Base-by-base conservation (phyloP, 92 coral and sea anemone genomes). In the Paramuricea clavata region DNA sequence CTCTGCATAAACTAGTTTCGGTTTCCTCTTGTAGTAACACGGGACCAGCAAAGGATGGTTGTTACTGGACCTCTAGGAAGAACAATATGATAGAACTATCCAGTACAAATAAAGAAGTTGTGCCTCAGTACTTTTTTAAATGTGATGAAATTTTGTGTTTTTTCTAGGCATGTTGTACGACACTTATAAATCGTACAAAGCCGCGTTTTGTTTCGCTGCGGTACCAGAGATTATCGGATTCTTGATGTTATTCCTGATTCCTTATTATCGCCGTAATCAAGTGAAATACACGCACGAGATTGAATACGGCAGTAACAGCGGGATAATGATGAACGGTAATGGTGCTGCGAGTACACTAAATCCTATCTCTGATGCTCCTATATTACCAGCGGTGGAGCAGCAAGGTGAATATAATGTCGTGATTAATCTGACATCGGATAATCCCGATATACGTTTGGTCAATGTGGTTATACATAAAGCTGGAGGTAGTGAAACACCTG, bases 171-270 rank as follows among this genome's bases (percentile, higher is more conserved):
- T 79, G 84, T 27, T 79, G 56, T 79, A 57, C 67, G 84, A 79
- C 73, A 79, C 72, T 2, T 79, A 57, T 30, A 67, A 61, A 26
- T 79, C 84, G 15, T 79, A 79, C 57, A 59, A 30, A 30, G 84
- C 84, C 13, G 84, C 84, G 23, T 59, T 79, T 79, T 79, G 84
- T 60, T 79, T 79, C 36, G 84, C 84, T 36, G 84, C 84, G 2
- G 73, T 79, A 0, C 84, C 84, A 34, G 72, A 79, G 28, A 25
- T 79, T 13, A 57, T 79, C 23, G 84, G 84, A 33, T 57, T 22
- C 8, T 26, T 79, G 6, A 34, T 61, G 54, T 19, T 79, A 27
- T 59, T 59, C 34, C 47, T 79, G 2, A 61, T 79, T 31, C 84
- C 84, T 21, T 79, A 59, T 35, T 79, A 79, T 49, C 59, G 69